Base-by-base conservation (phyloP, 2,888 invertebrate genomes). In the Dione vanillae region DNA sequence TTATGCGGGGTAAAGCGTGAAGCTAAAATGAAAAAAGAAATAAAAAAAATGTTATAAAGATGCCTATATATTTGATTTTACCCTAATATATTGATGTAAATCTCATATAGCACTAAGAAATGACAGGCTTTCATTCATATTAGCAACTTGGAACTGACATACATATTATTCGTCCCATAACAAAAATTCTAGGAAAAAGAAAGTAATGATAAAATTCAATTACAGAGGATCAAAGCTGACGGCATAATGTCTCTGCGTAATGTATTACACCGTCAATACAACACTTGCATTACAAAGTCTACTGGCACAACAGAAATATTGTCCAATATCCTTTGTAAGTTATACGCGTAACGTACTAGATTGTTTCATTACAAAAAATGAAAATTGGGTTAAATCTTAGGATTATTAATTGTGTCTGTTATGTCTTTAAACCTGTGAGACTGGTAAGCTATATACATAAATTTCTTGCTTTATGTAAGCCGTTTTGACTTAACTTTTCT, bases 191-290 rank as follows among this genome's bases (percentile, higher is more conserved):
- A 2, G 49, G 37, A 40, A 64, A 37, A 64, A 16, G 7, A 62
- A 37, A 64, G 62, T 49, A 64, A 35, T 35, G 49, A 37, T 40
- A 16, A 14, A 64, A 64, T 64, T 64, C 35, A 64, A 64, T 64
- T 49, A 64, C 49, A 10, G 11, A 19, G 64, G 64, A 51, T 51
- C 64, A 64, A 64, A 64, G 64, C 64, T 64, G 37, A 40, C 37
- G 35, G 49, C 49, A 47, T 64, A 64, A 64, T 64, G 47, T 11
- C 19, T 37, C 35, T 19, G 11, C 11, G 47, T 37, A 47, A 51
- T 40, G 37, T 64, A 47, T 19, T 64, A 37, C 47, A 7, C 35
- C 11, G 19, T 37, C 40, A 16, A 64, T 64, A 37, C 40, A 37
- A 64, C 47, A 49, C 14, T 51, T 49, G 64, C 8, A 49, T n/a